Evolutionary conservation across 2,888 invertebrate species (phyloP).

Genomic region (Octonoba sinensis): DNA sequence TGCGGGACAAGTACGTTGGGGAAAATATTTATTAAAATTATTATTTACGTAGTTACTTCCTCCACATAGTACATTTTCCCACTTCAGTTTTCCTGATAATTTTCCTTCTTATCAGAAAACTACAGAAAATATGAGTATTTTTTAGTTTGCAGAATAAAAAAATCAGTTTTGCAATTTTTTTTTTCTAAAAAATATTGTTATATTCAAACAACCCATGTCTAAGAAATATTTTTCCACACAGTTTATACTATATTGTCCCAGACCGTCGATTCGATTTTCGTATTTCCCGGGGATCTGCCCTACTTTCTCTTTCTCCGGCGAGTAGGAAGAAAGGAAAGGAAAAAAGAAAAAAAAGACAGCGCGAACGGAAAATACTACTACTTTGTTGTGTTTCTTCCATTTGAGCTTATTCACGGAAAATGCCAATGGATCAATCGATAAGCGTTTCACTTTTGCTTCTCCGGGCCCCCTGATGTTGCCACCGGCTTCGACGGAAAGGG

Average conservation of each 20-base stretch:
- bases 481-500: conserved; percentile 10
- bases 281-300: conserved; percentile 52
- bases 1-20: too few species aligned
- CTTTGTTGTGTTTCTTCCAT: conserved; percentile 45
- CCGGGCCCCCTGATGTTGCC: conserved; percentile 34
- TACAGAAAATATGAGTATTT: too few species aligned
- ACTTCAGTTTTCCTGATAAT: too few species aligned
- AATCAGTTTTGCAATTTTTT: too few species aligned
- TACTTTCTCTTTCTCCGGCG: conserved; percentile 20
- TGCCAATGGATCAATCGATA: conserved; percentile 50
- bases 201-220: not conserved
- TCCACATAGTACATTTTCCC: too few species aligned
- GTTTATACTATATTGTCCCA: conserved; percentile 7
- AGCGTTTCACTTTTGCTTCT: conserved; percentile 44
- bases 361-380: conserved; percentile 16
- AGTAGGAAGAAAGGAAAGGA: not conserved
- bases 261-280: conserved; percentile 51
- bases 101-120: too few species aligned
- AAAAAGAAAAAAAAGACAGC: not conserved
- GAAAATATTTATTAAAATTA: too few species aligned
- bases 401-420: conserved; percentile 50
- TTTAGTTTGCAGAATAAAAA: too few species aligned
- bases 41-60: too few species aligned
- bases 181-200: not conserved
- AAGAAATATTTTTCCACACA: not conserved